phyloP scores from a whole-genome alignment of 2,888 invertebrate species.

The Acholoe squamosa region DNA sequence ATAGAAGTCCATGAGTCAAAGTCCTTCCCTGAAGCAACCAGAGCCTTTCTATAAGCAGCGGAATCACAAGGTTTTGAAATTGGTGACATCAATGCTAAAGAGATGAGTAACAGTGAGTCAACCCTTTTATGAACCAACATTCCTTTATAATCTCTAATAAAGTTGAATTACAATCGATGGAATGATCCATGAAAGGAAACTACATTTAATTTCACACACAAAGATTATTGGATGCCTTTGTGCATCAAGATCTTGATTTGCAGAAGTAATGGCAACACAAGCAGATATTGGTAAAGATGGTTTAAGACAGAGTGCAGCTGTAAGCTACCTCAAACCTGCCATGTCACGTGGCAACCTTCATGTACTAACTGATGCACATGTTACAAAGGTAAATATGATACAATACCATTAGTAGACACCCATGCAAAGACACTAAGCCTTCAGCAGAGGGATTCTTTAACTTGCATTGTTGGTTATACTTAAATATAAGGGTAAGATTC shows the following conservation, averaged over 20 bases:
- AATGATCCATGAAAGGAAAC: too few relatives aligned
- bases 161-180: too few relatives aligned
- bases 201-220: too few relatives aligned
- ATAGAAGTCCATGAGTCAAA: neutral
- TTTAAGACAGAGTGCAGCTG: conserved; percentile 78
- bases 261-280: conserved; percentile 33
- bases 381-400: conserved; percentile 78
- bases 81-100: neutral
- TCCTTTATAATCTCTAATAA: too few relatives aligned
- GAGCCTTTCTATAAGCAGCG: neutral
- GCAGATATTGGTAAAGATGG: conserved; percentile 71
- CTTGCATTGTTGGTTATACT: too few relatives aligned
- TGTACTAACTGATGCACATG: conserved; percentile 74
- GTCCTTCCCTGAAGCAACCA: neutral
- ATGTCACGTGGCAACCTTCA: conserved; percentile 77
- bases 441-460: too few relatives aligned
- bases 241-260: neutral
- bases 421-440: too few relatives aligned
- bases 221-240: too few relatives aligned
- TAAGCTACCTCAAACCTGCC: conserved; percentile 78
- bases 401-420: too few relatives aligned
- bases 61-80: neutral
- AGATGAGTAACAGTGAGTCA: neutral
- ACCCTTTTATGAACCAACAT: too few relatives aligned
- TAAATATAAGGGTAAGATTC: neutral